A percentile compares a stretch with the other conserved stretches of the same genome.
These are phyloP conservation scores for Thysanoteuthis rhombus DNA, from an alignment of 2,888 invertebrate genomes.

Conservation along the genomic window DNA sequence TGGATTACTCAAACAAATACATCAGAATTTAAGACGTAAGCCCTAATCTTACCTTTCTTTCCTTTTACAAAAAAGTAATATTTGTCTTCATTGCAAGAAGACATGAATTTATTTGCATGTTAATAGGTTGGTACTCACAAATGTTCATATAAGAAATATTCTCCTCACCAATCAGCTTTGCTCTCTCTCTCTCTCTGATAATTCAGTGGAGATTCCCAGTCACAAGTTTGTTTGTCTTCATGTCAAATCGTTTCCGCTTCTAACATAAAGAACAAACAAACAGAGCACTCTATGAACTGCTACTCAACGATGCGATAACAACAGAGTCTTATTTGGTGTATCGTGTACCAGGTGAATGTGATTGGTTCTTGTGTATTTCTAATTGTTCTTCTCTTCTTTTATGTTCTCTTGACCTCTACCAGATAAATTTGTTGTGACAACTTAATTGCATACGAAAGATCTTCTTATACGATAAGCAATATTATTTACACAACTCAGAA, in stretches of 20 bases:
- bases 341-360: background rate
- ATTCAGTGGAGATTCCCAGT: too few species aligned
- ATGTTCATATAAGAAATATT: too few species aligned
- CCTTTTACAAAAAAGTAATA: too few species aligned
- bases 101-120: too few species aligned
- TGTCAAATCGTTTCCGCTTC: background rate
- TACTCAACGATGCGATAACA: background rate
- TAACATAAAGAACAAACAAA: background rate
- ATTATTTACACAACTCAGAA: too few species aligned
- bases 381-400: background rate
- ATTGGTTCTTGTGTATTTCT: background rate
- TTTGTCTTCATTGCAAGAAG: too few species aligned
- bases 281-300: background rate
- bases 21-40: too few species aligned
- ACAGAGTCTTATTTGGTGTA: background rate
- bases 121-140: too few species aligned
- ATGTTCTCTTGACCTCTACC: background rate
- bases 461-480: background rate
- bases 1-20: too few species aligned
- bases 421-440: background rate
- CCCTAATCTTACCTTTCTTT: too few species aligned
- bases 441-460: background rate
- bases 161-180: too few species aligned
- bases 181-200: too few species aligned
- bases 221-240: background rate